Conservation (phyloP, 2,113 vertebrate genomes). For the Larimichthys crocea region DNA sequence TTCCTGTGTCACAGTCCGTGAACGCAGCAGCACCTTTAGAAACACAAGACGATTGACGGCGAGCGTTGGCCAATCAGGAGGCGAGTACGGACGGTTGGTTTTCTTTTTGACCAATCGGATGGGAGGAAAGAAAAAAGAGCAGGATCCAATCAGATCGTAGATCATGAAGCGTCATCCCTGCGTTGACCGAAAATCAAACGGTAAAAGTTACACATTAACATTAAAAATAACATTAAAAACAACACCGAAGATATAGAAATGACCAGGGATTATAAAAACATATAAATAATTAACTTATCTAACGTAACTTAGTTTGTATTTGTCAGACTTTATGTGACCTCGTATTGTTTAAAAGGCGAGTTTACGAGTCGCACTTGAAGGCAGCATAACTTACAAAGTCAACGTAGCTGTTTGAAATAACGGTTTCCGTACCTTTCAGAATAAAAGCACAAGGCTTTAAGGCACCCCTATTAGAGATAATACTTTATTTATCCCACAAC, state of each 20-base stretch:
- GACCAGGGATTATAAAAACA: too few relatives aligned
- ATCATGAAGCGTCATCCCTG: background rate
- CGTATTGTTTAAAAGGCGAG: accelerated
- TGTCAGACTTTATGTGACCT: background rate
- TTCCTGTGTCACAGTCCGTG: conserved; percentile 61
- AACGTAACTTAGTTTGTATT: background rate
- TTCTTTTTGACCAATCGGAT: conserved; percentile 56
- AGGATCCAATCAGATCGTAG: conserved; percentile 60
- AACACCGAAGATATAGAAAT: background rate
- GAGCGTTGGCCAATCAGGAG: conserved; percentile 53
- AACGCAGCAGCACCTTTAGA: conserved; percentile 35
- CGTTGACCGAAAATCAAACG: background rate
- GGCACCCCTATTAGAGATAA: too few relatives aligned
- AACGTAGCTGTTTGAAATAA: too few relatives aligned
- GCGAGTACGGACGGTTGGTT: background rate
- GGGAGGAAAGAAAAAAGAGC: background rate
- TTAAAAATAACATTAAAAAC: background rate
- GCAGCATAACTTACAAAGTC: background rate
- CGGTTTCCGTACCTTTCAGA: conserved; percentile 36
- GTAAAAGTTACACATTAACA: background rate
- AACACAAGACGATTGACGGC: conserved; percentile 29
- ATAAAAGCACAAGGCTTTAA: conserved; percentile 6
- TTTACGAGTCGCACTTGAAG: conserved; percentile 28
- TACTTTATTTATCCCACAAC: too few relatives aligned
- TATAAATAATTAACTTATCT: background rate